Base-by-base conservation (phyloP, 2,888 invertebrate genomes). In the Sisyra terminalis region DNA sequence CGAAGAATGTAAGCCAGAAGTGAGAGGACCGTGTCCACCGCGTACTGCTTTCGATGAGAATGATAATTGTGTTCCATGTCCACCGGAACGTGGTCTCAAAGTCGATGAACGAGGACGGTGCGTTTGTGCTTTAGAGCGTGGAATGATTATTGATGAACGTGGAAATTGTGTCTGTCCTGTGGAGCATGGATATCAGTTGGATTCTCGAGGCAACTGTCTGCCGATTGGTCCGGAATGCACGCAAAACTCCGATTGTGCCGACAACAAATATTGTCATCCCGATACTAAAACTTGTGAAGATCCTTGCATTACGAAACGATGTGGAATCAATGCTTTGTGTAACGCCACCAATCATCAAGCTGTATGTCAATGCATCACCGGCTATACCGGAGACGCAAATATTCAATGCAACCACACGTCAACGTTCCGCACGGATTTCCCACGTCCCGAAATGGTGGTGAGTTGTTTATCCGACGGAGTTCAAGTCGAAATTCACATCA, bases 401-500 rank as follows among this genome's bases (percentile, higher is more conserved):
- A 65, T 73, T 14, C 67, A 73, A 50, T 88, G 88, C 66, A 78
- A 54, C 50, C 61, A 64, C 16, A 67, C 66, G 15, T 58, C 55
- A 50, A 65, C 63, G 52, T 72, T 72, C 51, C 70, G 82, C 34
- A 86, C 85, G 0, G 85, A 85, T 55, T 87, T 89, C 71, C 86
- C 86, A 11, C 70, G 73, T 51, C 87, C 88, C 5, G 84, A 85
- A 45, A 83, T 89, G 78, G 72, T 75, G 46, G 92, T 92, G 11
- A 84, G 83, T 53, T 93, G 92, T 60, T 65, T 90, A 48, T 88
- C 90, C 10, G 90, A 92, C 57, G 92, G 92, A 30, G 87, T 93
- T 7, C 82, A 86, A 58, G 89, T 92, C 0, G 77, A 80, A 54
- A 78, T 87, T 38, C 75, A 78, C 53, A 78, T 84, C 29, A 67